A percentile compares a stretch with the other conserved stretches of the same genome.
phyloP scores from a whole-genome alignment of 2,888 invertebrate genomes.

The Cephus sareptanus region DNA sequence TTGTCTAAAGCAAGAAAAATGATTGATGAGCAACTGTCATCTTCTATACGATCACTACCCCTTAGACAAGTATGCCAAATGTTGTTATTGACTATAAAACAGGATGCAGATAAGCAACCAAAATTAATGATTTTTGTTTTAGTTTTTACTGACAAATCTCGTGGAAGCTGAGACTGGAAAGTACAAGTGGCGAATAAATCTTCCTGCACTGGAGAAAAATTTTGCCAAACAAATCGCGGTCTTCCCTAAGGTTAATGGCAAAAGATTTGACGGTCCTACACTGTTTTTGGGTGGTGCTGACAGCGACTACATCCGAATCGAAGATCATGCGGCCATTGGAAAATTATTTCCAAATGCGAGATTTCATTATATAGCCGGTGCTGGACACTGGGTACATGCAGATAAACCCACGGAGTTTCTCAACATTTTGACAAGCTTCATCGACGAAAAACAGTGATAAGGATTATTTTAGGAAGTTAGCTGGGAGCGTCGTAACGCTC shows the following conservation, averaged over 20 bases:
- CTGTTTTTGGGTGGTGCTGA: slow-evolving; percentile 85
- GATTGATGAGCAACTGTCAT: slow-evolving; percentile 75
- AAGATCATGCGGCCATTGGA: slow-evolving; percentile 74
- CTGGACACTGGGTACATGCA: slow-evolving; percentile 95
- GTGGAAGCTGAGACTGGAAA: slow-evolving; percentile 73
- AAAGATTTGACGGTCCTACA: slow-evolving; percentile 72
- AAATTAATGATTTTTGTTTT: slow-evolving; percentile 28
- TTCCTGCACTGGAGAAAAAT: slow-evolving; percentile 77
- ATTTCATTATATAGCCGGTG: slow-evolving; percentile 78
- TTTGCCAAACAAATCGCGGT: slow-evolving; percentile 73
- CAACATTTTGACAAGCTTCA: slow-evolving; percentile 72
- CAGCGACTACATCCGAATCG: slow-evolving; percentile 81
- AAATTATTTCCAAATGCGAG: slow-evolving; percentile 79
- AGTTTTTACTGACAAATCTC: slow-evolving; percentile 90
- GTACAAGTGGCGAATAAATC: slow-evolving; percentile 84
- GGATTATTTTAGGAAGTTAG: background rate
- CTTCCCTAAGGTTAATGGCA: slow-evolving; percentile 70
- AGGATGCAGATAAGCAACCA: background rate
- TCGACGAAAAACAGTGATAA: slow-evolving; percentile 59
- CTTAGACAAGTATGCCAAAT: slow-evolving; percentile 66
- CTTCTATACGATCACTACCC: slow-evolving; percentile 70
- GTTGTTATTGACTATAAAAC: background rate
- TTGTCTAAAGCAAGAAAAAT: slow-evolving; percentile 77
- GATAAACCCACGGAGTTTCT: slow-evolving; percentile 88
- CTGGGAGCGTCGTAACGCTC: background rate